Evolutionary conservation across 1,140 invertebrate species (phyloP).

Genomic region (Megalonaias nervosa): DNA sequence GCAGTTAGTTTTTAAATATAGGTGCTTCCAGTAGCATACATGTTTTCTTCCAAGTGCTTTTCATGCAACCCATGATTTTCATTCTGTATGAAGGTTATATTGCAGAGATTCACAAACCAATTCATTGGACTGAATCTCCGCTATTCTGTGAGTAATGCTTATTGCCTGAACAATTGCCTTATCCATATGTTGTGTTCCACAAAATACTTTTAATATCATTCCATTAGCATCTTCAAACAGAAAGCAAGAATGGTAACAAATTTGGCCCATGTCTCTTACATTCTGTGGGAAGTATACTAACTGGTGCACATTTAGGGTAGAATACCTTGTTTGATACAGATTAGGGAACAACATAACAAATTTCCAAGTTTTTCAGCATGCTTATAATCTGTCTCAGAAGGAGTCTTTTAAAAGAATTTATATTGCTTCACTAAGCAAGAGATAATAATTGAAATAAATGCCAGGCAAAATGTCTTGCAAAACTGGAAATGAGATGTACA

Average conservation of each 20-base stretch:
- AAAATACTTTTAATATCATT: conserved; percentile 28
- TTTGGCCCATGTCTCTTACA: conserved; percentile 35
- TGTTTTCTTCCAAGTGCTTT: no score
- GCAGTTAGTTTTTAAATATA: no score
- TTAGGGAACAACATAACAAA: conserved; percentile 25
- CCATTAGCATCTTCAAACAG: conserved; percentile 41
- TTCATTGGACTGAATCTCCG: not conserved
- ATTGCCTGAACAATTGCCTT: conserved; percentile 19
- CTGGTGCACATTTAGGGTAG: conserved; percentile 32
- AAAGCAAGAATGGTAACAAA: conserved; percentile 40
- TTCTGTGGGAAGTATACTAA: conserved; percentile 29
- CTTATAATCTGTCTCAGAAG: conserved; percentile 11
- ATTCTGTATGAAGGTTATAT: no score
- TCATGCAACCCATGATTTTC: no score
- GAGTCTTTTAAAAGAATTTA: conserved; percentile 25
- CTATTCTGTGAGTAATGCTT: not conserved
- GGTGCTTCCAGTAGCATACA: no score
- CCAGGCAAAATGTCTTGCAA: conserved; percentile 1
- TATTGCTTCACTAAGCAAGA: conserved; percentile 27
- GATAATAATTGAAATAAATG: conserved; percentile 23
- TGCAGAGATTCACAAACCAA: no score
- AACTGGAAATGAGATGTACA: conserved; percentile 3
- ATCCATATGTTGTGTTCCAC: conserved; percentile 41
- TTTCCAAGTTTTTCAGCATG: conserved; percentile 11
- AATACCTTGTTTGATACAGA: conserved; percentile 32